Conservation (phyloP, 1,140 invertebrate genomes). For the Lycorma delicatula region DNA sequence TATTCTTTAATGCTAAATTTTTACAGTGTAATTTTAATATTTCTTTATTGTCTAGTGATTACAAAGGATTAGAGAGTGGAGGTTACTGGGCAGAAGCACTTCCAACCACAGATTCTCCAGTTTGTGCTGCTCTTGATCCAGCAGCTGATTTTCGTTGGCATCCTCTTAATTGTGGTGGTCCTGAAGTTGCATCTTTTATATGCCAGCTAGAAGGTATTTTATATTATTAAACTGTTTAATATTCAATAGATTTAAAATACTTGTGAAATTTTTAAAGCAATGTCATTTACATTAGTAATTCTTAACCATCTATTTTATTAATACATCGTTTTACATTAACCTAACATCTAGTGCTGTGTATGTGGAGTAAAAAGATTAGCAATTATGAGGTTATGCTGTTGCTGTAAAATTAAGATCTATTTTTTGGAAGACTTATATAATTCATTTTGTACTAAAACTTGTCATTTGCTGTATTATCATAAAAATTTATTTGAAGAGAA, state of each 20-base stretch:
- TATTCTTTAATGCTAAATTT: constrained; percentile 1
- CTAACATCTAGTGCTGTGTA: no score
- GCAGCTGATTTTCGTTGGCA: constrained; percentile 61
- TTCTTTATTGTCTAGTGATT: constrained; percentile 35
- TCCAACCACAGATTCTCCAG: constrained; percentile 41
- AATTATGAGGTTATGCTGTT: no score
- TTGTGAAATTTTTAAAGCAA: no score
- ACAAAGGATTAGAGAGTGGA: constrained; percentile 46
- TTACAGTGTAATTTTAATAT: constrained; percentile 24
- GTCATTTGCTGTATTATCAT: no score
- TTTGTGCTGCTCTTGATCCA: constrained; percentile 60
- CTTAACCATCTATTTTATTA: background rate
- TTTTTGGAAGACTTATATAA: no score
- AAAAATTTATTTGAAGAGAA: no score
- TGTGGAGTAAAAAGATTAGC: no score
- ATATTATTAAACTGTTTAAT: no score
- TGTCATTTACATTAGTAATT: no score
- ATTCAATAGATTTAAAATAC: no score
- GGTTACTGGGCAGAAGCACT: constrained; percentile 55
- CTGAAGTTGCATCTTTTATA: constrained; percentile 60
- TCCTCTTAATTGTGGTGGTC: constrained; percentile 57
- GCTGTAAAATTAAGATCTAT: no score
- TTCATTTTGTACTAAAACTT: no score
- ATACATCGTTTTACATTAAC: background rate
- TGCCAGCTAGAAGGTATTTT: constrained; percentile 63